Conservation (phyloP, 1,140 invertebrate species). For the Pachypsylla venusta region DNA sequence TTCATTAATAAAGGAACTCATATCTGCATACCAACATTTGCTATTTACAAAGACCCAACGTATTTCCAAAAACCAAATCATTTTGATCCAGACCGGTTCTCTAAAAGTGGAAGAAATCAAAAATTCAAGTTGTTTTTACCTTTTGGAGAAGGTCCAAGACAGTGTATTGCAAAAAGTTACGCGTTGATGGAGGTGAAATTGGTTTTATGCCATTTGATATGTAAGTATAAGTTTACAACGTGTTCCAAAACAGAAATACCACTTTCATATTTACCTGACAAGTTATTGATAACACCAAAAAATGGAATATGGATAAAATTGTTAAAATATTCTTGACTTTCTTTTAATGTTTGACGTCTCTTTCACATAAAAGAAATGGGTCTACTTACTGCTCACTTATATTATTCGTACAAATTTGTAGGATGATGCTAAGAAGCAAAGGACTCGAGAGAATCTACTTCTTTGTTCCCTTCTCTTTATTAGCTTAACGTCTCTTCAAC, state of each 20-base stretch:
- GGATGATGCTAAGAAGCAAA: too few species aligned
- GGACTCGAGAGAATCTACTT: too few species aligned
- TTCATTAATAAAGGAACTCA: constrained; percentile 35
- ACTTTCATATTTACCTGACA: background rate
- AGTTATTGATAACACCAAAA: background rate
- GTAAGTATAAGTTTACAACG: background rate
- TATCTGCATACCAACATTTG: constrained; percentile 29
- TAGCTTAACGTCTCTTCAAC: too few species aligned
- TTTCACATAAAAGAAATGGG: too few species aligned
- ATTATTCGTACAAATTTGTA: too few species aligned
- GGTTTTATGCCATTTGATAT: background rate
- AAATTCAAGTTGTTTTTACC: constrained; percentile 30
- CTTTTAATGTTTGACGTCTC: too few species aligned
- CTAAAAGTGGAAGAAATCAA: constrained; percentile 27
- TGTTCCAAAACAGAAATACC: constrained; percentile 4
- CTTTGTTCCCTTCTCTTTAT: too few species aligned
- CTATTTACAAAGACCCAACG: constrained; percentile 34
- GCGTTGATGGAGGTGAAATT: background rate
- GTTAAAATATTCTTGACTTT: too few species aligned
- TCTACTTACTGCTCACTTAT: too few species aligned
- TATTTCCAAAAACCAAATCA: constrained; percentile 41
- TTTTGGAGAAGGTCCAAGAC: constrained; percentile 38
- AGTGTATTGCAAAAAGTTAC: constrained; percentile 29
- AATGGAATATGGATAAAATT: background rate
- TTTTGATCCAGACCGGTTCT: constrained; percentile 51